Percentiles rank a stretch among this genome's conserved stretches.
Evolutionary conservation across 1,140 invertebrate genomes (phyloP).

Genomic region (Teleopsis dalmanni): DNA sequence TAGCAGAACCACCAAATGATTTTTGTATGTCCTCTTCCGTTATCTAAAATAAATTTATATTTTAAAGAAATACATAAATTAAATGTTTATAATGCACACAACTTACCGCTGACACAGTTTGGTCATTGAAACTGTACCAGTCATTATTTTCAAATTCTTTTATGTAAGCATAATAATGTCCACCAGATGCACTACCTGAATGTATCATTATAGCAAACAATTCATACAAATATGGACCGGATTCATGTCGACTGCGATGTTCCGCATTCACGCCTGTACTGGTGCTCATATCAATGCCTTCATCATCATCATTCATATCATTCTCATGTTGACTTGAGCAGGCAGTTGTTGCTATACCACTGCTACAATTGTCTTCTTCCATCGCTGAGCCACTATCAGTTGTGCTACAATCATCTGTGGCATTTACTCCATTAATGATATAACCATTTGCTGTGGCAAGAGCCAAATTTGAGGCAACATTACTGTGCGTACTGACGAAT

Average conservation of each 20-base stretch:
- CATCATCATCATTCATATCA: conserved; percentile 49
- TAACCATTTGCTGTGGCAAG: neutral
- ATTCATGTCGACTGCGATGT: conserved; percentile 24
- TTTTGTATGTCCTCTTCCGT: conserved; percentile 76
- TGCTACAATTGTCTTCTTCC: conserved; percentile 55
- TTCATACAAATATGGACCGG: conserved; percentile 76
- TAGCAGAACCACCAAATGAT: conserved; percentile 71
- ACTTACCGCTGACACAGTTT: conserved; percentile 57
- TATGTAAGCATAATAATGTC: conserved; percentile 92
- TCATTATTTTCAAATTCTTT: conserved; percentile 71
- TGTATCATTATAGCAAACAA: conserved; percentile 92
- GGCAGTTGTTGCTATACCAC: conserved; percentile 35
- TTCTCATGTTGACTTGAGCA: conserved; percentile 40
- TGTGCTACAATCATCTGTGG: conserved; percentile 57
- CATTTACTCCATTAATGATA: neutral
- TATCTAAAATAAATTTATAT: conserved; percentile 55
- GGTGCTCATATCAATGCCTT: conserved; percentile 61
- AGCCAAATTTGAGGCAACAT: neutral
- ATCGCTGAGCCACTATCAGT: conserved; percentile 61
- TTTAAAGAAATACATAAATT: too few species aligned
- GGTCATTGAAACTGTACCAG: conserved; percentile 83
- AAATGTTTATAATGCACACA: neutral
- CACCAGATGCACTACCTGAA: conserved; percentile 82
- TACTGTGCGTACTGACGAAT: conserved; percentile 15
- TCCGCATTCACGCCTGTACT: conserved; percentile 21